phyloP scores from a whole-genome alignment of 2,113 vertebrate genomes.

The Alouatta palliata region DNA sequence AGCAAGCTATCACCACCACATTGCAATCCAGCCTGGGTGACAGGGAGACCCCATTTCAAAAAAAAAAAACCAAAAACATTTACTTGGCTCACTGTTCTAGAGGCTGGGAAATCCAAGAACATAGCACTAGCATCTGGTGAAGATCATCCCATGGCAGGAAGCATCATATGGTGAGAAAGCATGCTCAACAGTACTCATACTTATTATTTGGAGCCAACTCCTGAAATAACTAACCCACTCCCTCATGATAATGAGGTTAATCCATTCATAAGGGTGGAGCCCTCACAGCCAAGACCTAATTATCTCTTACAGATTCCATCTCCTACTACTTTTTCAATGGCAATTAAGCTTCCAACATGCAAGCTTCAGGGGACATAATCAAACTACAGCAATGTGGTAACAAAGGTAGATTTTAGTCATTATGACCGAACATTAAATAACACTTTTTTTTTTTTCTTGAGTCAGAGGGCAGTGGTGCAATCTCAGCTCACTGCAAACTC shows the following conservation, averaged over 20 bases:
- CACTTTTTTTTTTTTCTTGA: not conserved
- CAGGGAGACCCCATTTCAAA: too few relatives aligned
- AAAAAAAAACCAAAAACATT: not conserved
- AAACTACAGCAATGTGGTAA: not conserved
- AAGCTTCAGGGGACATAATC: not conserved
- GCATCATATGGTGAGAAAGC: not conserved
- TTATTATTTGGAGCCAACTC: not conserved
- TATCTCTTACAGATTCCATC: not conserved
- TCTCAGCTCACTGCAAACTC: too few relatives aligned
- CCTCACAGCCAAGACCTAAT: not conserved
- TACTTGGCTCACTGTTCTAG: not conserved
- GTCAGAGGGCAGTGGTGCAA: too few relatives aligned
- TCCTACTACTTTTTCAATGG: not conserved
- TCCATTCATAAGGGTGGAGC: not conserved
- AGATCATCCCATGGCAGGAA: not conserved
- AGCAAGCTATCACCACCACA: too few relatives aligned
- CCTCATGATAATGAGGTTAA: not conserved
- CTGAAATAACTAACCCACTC: not conserved
- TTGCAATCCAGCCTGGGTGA: too few relatives aligned
- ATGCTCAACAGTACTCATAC: not conserved
- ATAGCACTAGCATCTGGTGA: too few relatives aligned
- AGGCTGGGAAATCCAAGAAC: not conserved
- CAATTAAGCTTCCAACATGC: not conserved
- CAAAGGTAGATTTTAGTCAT: not conserved
- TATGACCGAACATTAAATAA: constrained; percentile 3